These are phyloP conservation scores for Amphilophus citrinellus DNA, from an alignment of 2,113 vertebrate genomes.

Conservation along the genomic window DNA sequence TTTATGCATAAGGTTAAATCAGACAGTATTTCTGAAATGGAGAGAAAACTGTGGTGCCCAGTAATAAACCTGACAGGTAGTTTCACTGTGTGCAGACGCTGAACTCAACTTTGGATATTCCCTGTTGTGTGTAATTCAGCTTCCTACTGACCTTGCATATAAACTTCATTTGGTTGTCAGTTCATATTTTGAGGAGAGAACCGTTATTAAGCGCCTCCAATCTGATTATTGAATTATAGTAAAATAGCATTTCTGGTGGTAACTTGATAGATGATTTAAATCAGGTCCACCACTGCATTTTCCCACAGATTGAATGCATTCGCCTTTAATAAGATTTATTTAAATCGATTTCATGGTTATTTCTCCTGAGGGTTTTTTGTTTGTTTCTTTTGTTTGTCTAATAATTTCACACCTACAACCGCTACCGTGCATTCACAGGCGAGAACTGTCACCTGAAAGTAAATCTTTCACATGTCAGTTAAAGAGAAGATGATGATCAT, in stretches of 20 bases:
- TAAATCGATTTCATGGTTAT: slow-evolving; percentile 68
- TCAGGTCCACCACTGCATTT: slow-evolving; percentile 37
- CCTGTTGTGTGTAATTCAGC: not conserved
- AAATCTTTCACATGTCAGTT: slow-evolving; percentile 13
- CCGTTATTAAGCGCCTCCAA: slow-evolving; percentile 50
- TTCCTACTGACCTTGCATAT: slow-evolving; percentile 33
- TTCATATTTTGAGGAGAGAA: slow-evolving; percentile 19
- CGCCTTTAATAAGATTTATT: slow-evolving; percentile 64
- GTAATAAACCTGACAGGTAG: not conserved
- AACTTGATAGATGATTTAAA: slow-evolving; percentile 63
- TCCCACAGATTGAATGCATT: slow-evolving; percentile 34
- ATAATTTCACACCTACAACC: slow-evolving; percentile 61
- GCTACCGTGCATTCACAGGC: slow-evolving; percentile 1
- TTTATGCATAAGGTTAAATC: not conserved
- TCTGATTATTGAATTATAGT: slow-evolving; percentile 64
- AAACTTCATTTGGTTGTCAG: slow-evolving; percentile 49
- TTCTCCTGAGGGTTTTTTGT: slow-evolving; percentile 59
- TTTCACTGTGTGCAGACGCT: not conserved
- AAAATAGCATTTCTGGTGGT: slow-evolving; percentile 62
- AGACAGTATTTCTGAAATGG: not conserved
- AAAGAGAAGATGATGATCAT: not conserved
- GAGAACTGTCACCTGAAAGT: slow-evolving; percentile 40
- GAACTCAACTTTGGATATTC: slow-evolving; percentile 16
- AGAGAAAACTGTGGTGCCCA: not conserved
- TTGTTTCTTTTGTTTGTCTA: slow-evolving; percentile 65